These are phyloP conservation scores for Ahaetulla prasina DNA, from an alignment of 2,113 vertebrate genomes.

Conservation along the genomic window DNA sequence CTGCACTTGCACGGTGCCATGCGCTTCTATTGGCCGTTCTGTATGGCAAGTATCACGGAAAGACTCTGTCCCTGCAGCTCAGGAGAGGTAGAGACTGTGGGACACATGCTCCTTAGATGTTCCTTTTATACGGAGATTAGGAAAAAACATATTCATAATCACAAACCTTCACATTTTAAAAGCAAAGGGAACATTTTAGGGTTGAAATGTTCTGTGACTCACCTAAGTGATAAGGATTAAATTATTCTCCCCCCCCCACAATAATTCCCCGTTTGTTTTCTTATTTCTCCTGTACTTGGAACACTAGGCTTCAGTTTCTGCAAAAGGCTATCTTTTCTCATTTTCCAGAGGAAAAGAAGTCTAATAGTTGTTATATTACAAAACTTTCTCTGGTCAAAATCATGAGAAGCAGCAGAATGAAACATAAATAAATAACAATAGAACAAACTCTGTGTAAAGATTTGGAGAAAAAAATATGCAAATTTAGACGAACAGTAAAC, in stretches of 20 bases:
- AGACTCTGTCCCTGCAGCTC: no score
- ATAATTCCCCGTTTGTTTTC: slow-evolving; percentile 9
- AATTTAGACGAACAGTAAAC: neutral
- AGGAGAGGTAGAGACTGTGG: no score
- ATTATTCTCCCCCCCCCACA: neutral
- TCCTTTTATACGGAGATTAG: no score
- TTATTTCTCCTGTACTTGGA: neutral
- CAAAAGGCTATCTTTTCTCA: neutral
- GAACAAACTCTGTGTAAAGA: neutral
- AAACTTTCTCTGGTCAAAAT: neutral
- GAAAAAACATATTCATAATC: neutral
- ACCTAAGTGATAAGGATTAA: neutral
- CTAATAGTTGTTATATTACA: neutral
- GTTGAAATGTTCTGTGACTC: slow-evolving; percentile 2
- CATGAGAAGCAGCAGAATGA: neutral
- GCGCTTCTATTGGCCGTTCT: no score
- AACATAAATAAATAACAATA: neutral
- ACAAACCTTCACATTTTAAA: neutral
- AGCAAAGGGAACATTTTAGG: neutral
- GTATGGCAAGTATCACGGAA: no score
- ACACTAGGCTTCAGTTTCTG: neutral
- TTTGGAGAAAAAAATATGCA: neutral
- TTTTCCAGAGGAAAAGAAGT: slow-evolving; percentile 3
- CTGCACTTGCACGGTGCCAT: no score
- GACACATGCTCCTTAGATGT: no score